These are phyloP conservation scores for Sitodiplosis mosellana DNA, from an alignment of 1,140 invertebrate genomes.

Conservation along the genomic window DNA sequence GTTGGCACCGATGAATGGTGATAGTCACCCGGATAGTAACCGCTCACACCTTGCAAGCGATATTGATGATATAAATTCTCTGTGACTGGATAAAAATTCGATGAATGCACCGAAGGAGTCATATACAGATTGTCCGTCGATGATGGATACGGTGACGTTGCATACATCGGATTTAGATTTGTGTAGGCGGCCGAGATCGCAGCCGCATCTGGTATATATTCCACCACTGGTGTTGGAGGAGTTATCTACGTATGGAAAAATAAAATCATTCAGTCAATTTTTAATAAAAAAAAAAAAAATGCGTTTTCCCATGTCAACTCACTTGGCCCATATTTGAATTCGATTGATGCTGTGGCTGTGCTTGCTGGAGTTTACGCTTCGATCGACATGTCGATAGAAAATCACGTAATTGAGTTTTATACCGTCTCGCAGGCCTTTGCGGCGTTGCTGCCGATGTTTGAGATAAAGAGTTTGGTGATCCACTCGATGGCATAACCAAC, in stretches of 20 bases:
- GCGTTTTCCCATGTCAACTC: constrained; percentile 18
- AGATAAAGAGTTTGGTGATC: constrained; percentile 23
- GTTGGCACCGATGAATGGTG: constrained; percentile 37
- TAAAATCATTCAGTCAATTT: constrained; percentile 14
- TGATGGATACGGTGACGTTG: constrained; percentile 28
- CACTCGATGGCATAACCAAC: constrained; percentile 39
- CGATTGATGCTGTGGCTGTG: constrained; percentile 18
- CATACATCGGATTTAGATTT: constrained; percentile 65
- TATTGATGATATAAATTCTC: constrained; percentile 78
- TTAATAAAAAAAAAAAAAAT: constrained; percentile 27
- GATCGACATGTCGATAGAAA: constrained; percentile 81
- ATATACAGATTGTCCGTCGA: constrained; percentile 50
- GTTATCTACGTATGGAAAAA: constrained; percentile 7
- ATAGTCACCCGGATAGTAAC: constrained; percentile 56
- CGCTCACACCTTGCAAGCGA: constrained; percentile 45
- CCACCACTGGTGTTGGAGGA: constrained; percentile 33
- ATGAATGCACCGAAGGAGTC: constrained; percentile 37
- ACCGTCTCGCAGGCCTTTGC: constrained; percentile 62
- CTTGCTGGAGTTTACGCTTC: constrained; percentile 58
- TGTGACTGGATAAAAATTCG: constrained; percentile 58
- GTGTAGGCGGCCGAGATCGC: constrained; percentile 60
- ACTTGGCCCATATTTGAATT: constrained; percentile 22
- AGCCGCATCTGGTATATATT: constrained; percentile 44
- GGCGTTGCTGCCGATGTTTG: constrained; percentile 39
- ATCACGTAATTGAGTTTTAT: constrained; percentile 82